These are phyloP conservation scores for Silurus lanzhouensis DNA, from an alignment of 2,797 vertebrate species.

Conservation along the genomic window DNA sequence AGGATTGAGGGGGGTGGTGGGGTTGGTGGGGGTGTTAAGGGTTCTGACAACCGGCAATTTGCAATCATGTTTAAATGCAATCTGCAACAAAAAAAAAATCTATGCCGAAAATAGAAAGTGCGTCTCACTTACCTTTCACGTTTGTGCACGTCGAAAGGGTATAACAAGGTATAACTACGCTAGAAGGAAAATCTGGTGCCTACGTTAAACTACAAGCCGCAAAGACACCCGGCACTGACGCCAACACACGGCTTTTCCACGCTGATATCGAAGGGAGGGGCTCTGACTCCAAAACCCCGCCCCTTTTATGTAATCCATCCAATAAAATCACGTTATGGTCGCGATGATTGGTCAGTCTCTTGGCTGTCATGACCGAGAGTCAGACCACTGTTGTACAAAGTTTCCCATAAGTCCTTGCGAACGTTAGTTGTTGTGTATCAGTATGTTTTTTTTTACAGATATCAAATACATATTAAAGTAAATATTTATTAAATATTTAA, in stretches of 20 bases:
- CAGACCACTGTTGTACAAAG: neutral
- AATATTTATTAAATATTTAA: too few species aligned
- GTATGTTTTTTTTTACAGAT: too few species aligned
- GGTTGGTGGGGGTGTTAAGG: too few species aligned
- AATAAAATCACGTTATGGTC: neutral
- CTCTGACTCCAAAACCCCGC: neutral
- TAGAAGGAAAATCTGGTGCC: neutral
- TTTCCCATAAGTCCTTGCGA: neutral
- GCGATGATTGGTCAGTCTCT: neutral
- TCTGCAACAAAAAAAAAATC: neutral
- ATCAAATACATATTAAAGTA: too few species aligned
- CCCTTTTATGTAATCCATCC: neutral
- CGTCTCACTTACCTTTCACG: slow-evolving; percentile 1
- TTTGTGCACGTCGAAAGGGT: neutral
- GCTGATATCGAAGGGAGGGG: neutral
- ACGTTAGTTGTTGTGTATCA: neutral
- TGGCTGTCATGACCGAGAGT: neutral
- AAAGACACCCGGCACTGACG: neutral
- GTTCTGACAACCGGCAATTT: neutral
- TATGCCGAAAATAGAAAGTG: neutral
- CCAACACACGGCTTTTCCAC: neutral
- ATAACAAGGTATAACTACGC: neutral
- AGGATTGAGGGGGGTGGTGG: neutral
- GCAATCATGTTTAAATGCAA: neutral
- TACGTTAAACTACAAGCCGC: neutral